Base-by-base conservation (phyloP, 1,140 invertebrate species). In the Polypedilum pembai region DNA sequence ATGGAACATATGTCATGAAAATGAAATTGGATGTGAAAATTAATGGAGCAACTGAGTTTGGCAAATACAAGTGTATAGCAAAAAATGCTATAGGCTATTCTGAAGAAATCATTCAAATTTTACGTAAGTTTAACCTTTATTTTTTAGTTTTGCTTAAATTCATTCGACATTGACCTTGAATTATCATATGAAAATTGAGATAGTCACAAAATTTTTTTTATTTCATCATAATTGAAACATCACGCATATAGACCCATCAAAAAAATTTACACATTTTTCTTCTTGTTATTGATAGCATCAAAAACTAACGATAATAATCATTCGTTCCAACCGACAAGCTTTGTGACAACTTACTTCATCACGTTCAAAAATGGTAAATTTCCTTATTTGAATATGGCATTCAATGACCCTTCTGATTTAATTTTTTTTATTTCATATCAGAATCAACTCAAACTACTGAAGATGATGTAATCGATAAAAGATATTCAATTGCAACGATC, bases 71-170 rank as follows among this genome's bases (percentile, higher is more conserved):
- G 76, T 87, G 86, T 78, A 84, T 87, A 73, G 85, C 86, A 3
- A 87, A 87, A 80, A 87, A 87, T 78, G 83, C 85, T 3, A 78
- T 87, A 41, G 86, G 86, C 3, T 85, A 87, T 77, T 86, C 85
- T 3, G 85, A 87, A 76, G 85, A 85, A 40, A 84, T 84, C 76
- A 87, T 87, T 74, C 84, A 84, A 78, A 79, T 87, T 17, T 84
- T 86, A 77, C 86, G 86, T 87, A 82, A 82, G 80, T 77, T 56
- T 56, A 8, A n/a, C 12, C 45, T 12, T n/a, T 15, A 56, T 74
- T 73, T n/a, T 73, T 24, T 33, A 18, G 72, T 18, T 73, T 24
- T 17, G 72, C 40, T 24, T 73, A 1, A 10, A 12, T 33, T 4
- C 12, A 75, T 74, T 45, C 77, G 81, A 82, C 81, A 82, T 73